Base-by-base conservation (phyloP, 2,888 invertebrate species). In the Nineta flava region DNA sequence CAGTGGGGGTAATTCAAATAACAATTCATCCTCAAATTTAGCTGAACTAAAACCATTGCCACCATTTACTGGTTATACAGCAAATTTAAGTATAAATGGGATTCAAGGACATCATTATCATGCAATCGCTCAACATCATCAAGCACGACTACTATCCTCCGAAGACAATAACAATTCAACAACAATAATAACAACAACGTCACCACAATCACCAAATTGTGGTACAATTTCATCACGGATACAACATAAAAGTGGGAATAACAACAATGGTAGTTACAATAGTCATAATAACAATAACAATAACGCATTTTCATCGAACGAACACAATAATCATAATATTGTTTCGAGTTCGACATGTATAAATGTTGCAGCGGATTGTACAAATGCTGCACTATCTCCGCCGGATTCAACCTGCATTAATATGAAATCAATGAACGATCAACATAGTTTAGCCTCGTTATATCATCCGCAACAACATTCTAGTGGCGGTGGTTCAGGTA, bases 101-200 rank as follows among this genome's bases (percentile, higher is more conserved):
- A 87, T 88, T 59, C 84, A 86, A 48, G 88, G 88, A 2, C 87
- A 87, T 63, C 88, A 88, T 63, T 88, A 84, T 64, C 87, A 88
- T 64, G 82, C 87, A 57, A 87, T 88, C 63, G 86, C 87, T 1
- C 81, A 82, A 63, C 72, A 82, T 50, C 71, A 81, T 47, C 81
- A 82, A 63, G 26, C 26, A 26, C 26, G 26, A 3, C 7, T 26
- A 26, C 72, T 82, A 50, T 71, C 81, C 47, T 81, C 81, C 3
- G 82, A 83, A 60, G 83, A 83, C 63, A 84, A 77, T 67, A 26
- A 26, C 26, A 26, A 26, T 26, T 26, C 26, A 6, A 26, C 26
- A 26, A 26, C 26, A 7, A 26, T 26, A 26, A 26, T 26, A 26
- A 26, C 26, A 26, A 26, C 26, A 3, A 26, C 26, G 2, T 26